Evolutionary conservation across 2,113 vertebrate species (phyloP).

Genomic region (Gobius niger): DNA sequence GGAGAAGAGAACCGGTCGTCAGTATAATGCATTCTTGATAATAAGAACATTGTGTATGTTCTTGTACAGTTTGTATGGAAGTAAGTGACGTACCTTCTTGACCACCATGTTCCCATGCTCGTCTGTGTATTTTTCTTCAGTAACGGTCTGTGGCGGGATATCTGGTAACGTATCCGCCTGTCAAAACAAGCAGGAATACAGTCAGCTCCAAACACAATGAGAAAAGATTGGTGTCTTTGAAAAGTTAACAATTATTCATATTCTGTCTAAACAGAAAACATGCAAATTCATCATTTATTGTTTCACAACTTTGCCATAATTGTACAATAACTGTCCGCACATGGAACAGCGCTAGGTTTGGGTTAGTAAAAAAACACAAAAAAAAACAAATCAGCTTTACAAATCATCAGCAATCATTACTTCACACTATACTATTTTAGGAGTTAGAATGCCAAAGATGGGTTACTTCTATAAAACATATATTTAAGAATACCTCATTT

Average conservation of each 20-base stretch:
- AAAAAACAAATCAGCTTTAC: not conserved
- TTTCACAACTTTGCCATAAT: not conserved
- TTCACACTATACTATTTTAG: not conserved
- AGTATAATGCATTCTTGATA: too few species aligned
- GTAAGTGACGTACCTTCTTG: conserved; percentile 82
- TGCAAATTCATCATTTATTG: conserved; percentile 6
- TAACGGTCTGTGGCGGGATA: conserved; percentile 85
- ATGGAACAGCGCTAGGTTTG: not conserved
- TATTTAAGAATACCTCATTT: too few species aligned
- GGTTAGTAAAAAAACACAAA: too few species aligned
- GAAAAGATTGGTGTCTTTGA: not conserved
- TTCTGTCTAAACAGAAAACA: not conserved
- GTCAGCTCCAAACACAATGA: not conserved
- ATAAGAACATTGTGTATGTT: too few species aligned
- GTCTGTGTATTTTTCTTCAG: conserved; percentile 91
- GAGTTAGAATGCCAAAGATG: too few species aligned
- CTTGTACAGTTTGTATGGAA: too few species aligned
- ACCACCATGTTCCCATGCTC: conserved; percentile 90
- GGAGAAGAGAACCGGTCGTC: not conserved
- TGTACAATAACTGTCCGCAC: not conserved
- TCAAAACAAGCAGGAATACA: conserved; percentile 11
- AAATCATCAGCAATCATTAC: too few species aligned
- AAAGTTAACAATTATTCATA: not conserved
- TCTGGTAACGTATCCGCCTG: conserved; percentile 90
- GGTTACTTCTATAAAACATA: too few species aligned